Conservation (phyloP, 1,140 invertebrate genomes). For the Ceratosolen fusciceps region DNA sequence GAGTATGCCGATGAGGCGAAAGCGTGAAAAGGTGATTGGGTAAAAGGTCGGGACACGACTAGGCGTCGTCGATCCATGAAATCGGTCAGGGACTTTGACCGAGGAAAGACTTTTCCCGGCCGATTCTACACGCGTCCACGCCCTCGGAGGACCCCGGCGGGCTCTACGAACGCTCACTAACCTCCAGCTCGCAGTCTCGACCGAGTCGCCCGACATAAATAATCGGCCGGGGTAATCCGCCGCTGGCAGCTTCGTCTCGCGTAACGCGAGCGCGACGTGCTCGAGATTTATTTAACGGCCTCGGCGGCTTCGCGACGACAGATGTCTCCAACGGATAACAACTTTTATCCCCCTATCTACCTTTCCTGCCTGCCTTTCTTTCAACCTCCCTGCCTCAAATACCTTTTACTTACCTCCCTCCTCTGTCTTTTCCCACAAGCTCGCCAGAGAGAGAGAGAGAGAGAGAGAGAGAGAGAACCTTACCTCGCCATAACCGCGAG, state of each 20-base stretch:
- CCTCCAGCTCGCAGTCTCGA: conserved; percentile 48
- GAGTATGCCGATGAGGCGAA: neutral
- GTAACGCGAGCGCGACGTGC: conserved; percentile 4
- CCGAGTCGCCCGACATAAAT: conserved; percentile 56
- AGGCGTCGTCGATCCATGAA: neutral
- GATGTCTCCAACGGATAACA: conserved; percentile 34
- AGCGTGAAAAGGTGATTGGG: neutral
- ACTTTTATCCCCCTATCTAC: too few relatives aligned
- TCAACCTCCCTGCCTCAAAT: too few relatives aligned
- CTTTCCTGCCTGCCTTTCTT: too few relatives aligned
- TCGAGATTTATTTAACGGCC: conserved; percentile 39
- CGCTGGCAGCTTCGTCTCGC: conserved; percentile 11
- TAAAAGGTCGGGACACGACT: too few relatives aligned
- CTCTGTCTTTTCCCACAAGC: too few relatives aligned
- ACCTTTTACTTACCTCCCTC: too few relatives aligned
- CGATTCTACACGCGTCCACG: conserved; percentile 19
- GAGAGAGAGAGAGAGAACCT: too few relatives aligned
- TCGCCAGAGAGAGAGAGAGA: too few relatives aligned
- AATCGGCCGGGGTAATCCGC: conserved; percentile 51
- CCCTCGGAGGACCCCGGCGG: conserved; percentile 33
- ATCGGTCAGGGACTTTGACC: neutral
- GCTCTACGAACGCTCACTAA: conserved; percentile 18
- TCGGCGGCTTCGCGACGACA: conserved; percentile 14
- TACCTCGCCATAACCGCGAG: too few relatives aligned
- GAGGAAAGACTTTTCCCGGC: neutral